Conservation (phyloP, 2,888 invertebrate genomes). For the Autographa pulchrina region DNA sequence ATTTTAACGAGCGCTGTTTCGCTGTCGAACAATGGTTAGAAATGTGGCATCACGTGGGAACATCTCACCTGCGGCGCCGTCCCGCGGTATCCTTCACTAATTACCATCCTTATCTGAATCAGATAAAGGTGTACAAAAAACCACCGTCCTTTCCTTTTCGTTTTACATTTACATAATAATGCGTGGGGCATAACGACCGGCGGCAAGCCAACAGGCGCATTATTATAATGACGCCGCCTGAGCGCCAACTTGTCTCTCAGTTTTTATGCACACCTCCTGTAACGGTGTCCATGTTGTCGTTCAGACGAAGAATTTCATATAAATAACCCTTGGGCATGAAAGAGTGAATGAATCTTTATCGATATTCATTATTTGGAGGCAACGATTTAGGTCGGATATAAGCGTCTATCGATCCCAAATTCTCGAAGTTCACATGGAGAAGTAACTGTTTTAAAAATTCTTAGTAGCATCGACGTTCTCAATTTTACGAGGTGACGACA, state of each 20-base stretch:
- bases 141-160: slow-evolving; percentile 82
- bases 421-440: not conserved
- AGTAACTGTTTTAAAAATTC: not conserved
- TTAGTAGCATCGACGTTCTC: not conserved
- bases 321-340: not conserved
- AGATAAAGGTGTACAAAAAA: slow-evolving; percentile 81
- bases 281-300: slow-evolving; percentile 66
- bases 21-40: slow-evolving; percentile 46
- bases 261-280: slow-evolving; percentile 68
- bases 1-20: slow-evolving; percentile 46
- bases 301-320: slow-evolving; percentile 10
- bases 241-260: slow-evolving; percentile 70
- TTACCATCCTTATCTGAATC: slow-evolving; percentile 85
- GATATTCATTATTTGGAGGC: not conserved
- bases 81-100: slow-evolving; percentile 79
- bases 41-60: slow-evolving; percentile 76
- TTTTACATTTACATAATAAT: slow-evolving; percentile 87
- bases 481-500: not conserved
- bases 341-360: not conserved
- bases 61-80: slow-evolving; percentile 76
- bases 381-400: not conserved
- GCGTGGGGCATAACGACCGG: slow-evolving; percentile 84
- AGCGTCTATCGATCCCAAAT: not conserved
- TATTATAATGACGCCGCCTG: slow-evolving; percentile 78
- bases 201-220: slow-evolving; percentile 76